A percentile compares a stretch with the other conserved stretches of the same genome.
Conservation (phyloP, 2,797 vertebrate species). For the Esox lucius region DNA sequence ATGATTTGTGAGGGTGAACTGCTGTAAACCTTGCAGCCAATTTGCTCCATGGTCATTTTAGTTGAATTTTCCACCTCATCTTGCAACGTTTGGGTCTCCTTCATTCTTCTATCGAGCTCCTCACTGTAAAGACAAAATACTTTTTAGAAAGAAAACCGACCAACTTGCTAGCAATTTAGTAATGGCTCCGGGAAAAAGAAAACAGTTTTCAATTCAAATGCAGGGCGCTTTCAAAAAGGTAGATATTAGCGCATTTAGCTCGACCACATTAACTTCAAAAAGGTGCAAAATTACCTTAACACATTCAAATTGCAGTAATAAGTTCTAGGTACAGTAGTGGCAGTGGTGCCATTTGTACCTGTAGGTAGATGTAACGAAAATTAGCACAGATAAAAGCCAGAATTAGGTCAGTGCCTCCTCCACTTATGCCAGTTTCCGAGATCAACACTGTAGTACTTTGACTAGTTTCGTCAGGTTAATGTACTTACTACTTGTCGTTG, state of each 20-base stretch:
- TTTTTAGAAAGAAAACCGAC: neutral
- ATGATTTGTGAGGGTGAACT: constrained; percentile 33
- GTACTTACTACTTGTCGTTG: neutral
- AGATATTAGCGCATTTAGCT: neutral
- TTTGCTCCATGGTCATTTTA: constrained; percentile 67
- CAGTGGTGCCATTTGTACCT: neutral
- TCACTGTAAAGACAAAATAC: constrained; percentile 60
- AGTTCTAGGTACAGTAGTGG: constrained; percentile 16
- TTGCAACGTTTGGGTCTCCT: constrained; percentile 70
- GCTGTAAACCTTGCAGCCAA: constrained; percentile 40
- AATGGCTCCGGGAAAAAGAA: neutral
- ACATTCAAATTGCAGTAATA: constrained; percentile 57
- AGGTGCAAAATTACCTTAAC: constrained; percentile 47
- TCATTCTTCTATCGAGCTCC: constrained; percentile 66
- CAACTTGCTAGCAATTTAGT: neutral
- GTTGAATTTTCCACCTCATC: constrained; percentile 72
- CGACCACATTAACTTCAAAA: neutral
- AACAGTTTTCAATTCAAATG: neutral
- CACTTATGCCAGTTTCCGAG: neutral
- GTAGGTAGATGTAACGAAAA: neutral
- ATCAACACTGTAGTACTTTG: neutral
- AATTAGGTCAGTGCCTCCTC: neutral
- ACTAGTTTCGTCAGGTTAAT: neutral
- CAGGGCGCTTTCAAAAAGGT: neutral
- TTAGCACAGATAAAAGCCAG: neutral